Evolutionary conservation across 2,113 vertebrate species (phyloP), one percentile per base, ranked within the genome.

Genomic region (Galemys pyrenaicus): DNA sequence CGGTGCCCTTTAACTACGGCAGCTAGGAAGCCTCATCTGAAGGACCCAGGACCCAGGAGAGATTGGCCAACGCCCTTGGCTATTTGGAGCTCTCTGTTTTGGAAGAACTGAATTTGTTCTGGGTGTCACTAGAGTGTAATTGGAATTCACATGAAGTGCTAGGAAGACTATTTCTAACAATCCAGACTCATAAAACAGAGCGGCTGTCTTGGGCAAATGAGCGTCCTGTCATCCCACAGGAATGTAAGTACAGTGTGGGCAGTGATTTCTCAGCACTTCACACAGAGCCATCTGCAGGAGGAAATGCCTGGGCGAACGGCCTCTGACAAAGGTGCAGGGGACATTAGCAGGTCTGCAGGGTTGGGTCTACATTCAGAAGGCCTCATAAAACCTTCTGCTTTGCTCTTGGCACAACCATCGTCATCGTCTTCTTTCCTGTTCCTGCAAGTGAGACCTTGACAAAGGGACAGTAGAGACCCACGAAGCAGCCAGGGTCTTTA

Each of bases 401-500:
- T 44, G 11, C n/a, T 20, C 20, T 37, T n/a, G 22, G 44, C 46
- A 5, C 3, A 26, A 0, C 0, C 39, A 28, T 10, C 13, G 9
- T 2, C 28, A n/a, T 28, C 30, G 17, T 35, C 30, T 6, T 35
- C 22, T 73, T 32, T 15, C 9, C 49, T 17, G 9, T 1, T 9
- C 37, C 44, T 67, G 10, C 9, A 17, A n/a, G 17, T 1, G 0
- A 1, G 32, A 60, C 2, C 7, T 41, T 73, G 67, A 77, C 39
- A 22, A 71, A 87, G 28, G 39, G 10, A 37, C 60, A 20, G 46
- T 9, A 37, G 49, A 64, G 80, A 49, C 26, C 6, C 24, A 30
- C 26, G 51, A 8, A 22, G 71, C 24, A n/a, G 46, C 22, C 2
- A 26, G 6, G 9, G 2, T 35, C 70, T 71, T 15, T 0, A 0